Percentiles rank a stretch among this genome's conserved stretches.
These are phyloP conservation scores for Cremastinae sp. DNA, from an alignment of 2,888 invertebrate species.

Conservation along the genomic window DNA sequence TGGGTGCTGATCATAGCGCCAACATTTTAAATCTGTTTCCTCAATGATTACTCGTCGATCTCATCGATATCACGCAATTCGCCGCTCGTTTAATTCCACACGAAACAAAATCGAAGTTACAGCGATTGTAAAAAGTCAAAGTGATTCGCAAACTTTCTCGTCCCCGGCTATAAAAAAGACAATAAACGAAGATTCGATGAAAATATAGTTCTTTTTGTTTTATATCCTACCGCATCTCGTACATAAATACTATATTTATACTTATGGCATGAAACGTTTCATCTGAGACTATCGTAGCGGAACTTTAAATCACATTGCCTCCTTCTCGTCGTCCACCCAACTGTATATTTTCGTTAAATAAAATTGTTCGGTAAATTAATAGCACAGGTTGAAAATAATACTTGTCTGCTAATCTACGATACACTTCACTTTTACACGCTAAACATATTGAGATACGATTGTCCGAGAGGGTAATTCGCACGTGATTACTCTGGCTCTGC, in stretches of 20 bases:
- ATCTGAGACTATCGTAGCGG: constrained; percentile 56
- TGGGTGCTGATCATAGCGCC: constrained; percentile 2
- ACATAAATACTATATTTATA: constrained; percentile 33
- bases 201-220: constrained; percentile 26
- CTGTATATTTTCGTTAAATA: constrained; percentile 35
- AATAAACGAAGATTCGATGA: constrained; percentile 46
- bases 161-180: constrained; percentile 58
- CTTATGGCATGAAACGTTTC: constrained; percentile 64
- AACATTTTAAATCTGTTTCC: constrained; percentile 19
- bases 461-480: constrained; percentile 31
- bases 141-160: constrained; percentile 68
- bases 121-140: constrained; percentile 74
- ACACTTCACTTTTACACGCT: constrained; percentile 53
- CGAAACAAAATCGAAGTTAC: constrained; percentile 63
- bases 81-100: constrained; percentile 75
- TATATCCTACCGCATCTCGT: constrained; percentile 29
- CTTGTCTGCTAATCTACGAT: constrained; percentile 66
- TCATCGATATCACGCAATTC: constrained; percentile 49
- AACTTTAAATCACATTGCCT: constrained; percentile 48
- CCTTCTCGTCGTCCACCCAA: constrained; percentile 27
- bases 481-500: constrained; percentile 39
- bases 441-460: constrained; percentile 64
- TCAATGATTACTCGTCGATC: constrained; percentile 28
- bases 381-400: constrained; percentile 71
- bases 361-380: constrained; percentile 61